Base-by-base conservation (phyloP, 1,140 invertebrate species). In the Euschistus heros region DNA sequence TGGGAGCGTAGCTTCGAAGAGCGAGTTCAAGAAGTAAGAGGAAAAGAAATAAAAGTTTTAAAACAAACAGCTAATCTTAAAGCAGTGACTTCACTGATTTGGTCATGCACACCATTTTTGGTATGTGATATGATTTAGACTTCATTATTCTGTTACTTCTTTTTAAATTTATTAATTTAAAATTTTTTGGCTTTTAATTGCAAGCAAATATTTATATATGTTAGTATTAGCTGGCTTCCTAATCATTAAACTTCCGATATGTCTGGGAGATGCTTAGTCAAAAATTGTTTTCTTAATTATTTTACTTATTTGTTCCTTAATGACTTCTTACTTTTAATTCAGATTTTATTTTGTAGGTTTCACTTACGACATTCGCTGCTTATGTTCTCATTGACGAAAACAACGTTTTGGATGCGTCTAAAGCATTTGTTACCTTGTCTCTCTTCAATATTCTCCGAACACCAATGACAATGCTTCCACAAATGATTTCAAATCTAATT, bases 361-460 rank as follows among this genome's bases (percentile, higher is more conserved):
- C 89, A 71, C 80, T 97, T 76, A 91, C 91, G 65, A 91, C 93
- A 71, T 98, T 98, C 77, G 88, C 87, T 70, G 91, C 91, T 65
- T 96, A 86, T 79, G 87, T 95, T 70, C 77, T 94, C 75, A 81
- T 87, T 72, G 87, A 89, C 76, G 84, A 89, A 74, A 86, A 91
- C 74, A 81, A 84, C 73, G 81, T 92, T 65, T 80, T 98, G 73
- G 87, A 94, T 76, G 88, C 94, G 70, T 82, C 84, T 75, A 94
- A 84, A 73, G 96, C 92, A 69, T 99, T 99, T 81, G 95, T 98
- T 67, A 92, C 95, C 69, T 81, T 99, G 70, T 91, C 94, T 74
- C 84, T 98, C 72, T 98, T 99, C 82, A 98, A 98, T 80, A 94
- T 98, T 71, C 84, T 99, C 70, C 84, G 94, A 73, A 94, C 96